phyloP scores from a whole-genome alignment of 2,888 invertebrate genomes.

The Oligia strigilis region DNA sequence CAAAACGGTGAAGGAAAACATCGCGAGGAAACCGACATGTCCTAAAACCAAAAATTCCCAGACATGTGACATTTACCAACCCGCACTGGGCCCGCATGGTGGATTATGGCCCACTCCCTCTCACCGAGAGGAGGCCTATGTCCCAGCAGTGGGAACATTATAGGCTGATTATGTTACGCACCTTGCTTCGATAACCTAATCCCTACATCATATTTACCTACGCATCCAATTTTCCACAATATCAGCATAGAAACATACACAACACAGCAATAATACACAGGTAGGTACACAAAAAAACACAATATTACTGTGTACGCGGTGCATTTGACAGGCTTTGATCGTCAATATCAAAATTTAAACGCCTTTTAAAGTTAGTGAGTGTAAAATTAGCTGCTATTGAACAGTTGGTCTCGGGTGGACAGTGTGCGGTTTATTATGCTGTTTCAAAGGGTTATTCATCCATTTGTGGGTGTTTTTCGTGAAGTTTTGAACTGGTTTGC shows the following conservation, averaged over 20 bases:
- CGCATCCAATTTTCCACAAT: conserved; percentile 9
- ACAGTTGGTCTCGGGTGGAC: conserved; percentile 54
- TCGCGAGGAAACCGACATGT: too few relatives aligned
- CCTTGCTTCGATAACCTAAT: background rate
- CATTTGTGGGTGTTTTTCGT: conserved; percentile 12
- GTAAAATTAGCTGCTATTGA: conserved; percentile 85
- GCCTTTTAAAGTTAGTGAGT: conserved; percentile 80
- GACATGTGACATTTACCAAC: too few relatives aligned
- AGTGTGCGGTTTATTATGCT: conserved; percentile 22
- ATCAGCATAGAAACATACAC: conserved; percentile 13
- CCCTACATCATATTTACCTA: background rate
- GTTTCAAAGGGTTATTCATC: conserved; percentile 4
- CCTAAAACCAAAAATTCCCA: too few relatives aligned
- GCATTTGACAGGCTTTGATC: conserved; percentile 68
- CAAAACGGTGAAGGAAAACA: too few relatives aligned
- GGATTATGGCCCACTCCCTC: too few relatives aligned
- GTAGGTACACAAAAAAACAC: conserved; percentile 22
- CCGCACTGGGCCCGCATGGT: too few relatives aligned
- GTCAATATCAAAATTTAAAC: conserved; percentile 82
- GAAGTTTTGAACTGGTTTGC: background rate
- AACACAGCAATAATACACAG: conserved; percentile 9
- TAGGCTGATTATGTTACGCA: background rate
- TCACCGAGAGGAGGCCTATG: too few relatives aligned
- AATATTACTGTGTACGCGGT: conserved; percentile 39
- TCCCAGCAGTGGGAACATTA: too few relatives aligned